These are phyloP conservation scores for Aldabrachelys gigantea DNA, from an alignment of 2,113 vertebrate genomes.

Conservation along the genomic window DNA sequence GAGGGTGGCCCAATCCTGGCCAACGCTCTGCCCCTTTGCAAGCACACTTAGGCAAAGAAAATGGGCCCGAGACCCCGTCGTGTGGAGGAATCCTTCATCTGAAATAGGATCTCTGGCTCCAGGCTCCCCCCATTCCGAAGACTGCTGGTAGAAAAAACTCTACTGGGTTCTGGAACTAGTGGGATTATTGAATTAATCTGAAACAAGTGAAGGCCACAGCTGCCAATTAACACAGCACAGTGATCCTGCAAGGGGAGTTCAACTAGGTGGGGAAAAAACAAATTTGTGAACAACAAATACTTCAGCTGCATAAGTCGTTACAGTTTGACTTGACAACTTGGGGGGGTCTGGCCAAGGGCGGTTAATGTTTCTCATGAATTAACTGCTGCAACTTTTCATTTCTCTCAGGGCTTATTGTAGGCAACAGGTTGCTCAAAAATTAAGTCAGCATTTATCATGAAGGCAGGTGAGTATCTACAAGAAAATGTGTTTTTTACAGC, in stretches of 20 bases:
- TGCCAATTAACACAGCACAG: background rate
- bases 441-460: rapidly evolving
- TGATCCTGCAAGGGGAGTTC: background rate
- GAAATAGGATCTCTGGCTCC: too few species aligned
- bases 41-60: too few species aligned
- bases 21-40: too few species aligned
- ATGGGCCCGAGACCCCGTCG: too few species aligned
- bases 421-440: background rate
- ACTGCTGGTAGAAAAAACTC: background rate
- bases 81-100: too few species aligned
- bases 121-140: background rate
- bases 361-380: background rate
- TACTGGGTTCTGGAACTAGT: constrained; percentile 15
- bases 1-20: too few species aligned
- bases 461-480: background rate
- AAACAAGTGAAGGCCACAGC: background rate
- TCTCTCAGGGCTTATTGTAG: background rate
- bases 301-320: background rate
- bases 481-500: background rate
- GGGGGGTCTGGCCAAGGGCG: background rate
- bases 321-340: background rate
- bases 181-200: background rate
- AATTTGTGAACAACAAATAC: background rate
- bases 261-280: background rate
- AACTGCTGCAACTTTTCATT: background rate